Conservation (phyloP, 2,888 invertebrate species). For the Scaptodrosophila latifasciaeformis region DNA sequence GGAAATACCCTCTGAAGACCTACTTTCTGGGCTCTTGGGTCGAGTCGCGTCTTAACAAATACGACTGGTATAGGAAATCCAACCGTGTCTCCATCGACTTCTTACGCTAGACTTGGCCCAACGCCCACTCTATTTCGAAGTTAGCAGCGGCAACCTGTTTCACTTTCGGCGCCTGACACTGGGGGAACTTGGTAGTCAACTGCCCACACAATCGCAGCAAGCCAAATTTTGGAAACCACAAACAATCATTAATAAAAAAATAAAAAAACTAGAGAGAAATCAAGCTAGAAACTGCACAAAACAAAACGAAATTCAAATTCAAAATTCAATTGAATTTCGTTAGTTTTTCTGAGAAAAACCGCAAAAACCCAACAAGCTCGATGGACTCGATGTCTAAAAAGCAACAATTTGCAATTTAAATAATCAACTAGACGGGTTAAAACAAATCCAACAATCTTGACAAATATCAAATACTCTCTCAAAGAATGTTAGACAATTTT, state of each 20-base stretch:
- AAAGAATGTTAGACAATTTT: no score
- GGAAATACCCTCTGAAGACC: conserved; percentile 16
- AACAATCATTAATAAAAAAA: conserved; percentile 43
- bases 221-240: conserved; percentile 28
- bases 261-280: not conserved
- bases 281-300: not conserved
- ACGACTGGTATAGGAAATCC: conserved; percentile 26
- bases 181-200: conserved; percentile 31
- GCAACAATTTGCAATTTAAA: conserved; percentile 52
- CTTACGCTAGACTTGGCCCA: conserved; percentile 17
- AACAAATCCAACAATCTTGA: no score
- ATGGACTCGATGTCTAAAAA: no score
- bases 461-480: no score
- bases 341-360: conserved; percentile 53
- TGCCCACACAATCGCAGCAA: conserved; percentile 36
- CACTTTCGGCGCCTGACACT: conserved; percentile 35
- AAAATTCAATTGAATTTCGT: conserved; percentile 40
- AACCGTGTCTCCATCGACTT: conserved; percentile 15
- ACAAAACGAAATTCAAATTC: not conserved
- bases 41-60: conserved; percentile 11
- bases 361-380: no score
- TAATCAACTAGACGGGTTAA: no score
- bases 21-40: conserved; percentile 20
- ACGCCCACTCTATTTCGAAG: conserved; percentile 26
- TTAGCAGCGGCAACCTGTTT: conserved; percentile 36